Percentiles rank a stretch among this genome's conserved stretches.
These are phyloP conservation scores for Oryzias sinensis DNA, from an alignment of 2,797 vertebrate genomes.

Conservation along the genomic window DNA sequence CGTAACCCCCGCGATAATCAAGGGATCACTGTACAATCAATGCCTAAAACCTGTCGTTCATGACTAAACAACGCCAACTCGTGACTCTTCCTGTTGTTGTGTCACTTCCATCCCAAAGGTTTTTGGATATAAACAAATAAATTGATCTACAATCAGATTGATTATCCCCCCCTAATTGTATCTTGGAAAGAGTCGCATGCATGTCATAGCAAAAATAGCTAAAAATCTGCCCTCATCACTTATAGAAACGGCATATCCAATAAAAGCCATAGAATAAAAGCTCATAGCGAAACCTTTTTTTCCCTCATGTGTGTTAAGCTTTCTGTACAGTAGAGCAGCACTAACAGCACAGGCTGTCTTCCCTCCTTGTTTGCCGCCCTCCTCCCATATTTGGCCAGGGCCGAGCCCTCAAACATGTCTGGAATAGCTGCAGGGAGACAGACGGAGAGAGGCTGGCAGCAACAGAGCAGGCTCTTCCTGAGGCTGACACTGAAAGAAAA, in stretches of 20 bases:
- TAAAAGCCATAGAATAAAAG: too few relatives aligned
- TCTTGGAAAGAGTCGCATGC: slow-evolving; percentile 3
- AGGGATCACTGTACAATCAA: too few relatives aligned
- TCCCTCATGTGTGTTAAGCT: slow-evolving; percentile 12
- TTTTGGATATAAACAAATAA: too few relatives aligned
- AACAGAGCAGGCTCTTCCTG: not conserved
- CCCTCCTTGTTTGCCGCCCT: slow-evolving; percentile 72
- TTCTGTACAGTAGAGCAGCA: slow-evolving; percentile 42
- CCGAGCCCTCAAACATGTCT: slow-evolving; percentile 78
- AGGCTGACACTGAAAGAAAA: not conserved
- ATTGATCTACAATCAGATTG: too few relatives aligned
- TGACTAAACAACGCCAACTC: too few relatives aligned
- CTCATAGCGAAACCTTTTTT: not conserved
- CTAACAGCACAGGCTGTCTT: slow-evolving; percentile 34
- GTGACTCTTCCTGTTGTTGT: too few relatives aligned
- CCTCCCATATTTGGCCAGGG: slow-evolving; percentile 85
- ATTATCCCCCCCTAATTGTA: too few relatives aligned
- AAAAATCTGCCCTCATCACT: not conserved
- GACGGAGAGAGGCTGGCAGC: slow-evolving; percentile 27
- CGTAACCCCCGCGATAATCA: too few relatives aligned
- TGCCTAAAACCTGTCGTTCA: too few relatives aligned
- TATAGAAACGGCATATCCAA: too few relatives aligned
- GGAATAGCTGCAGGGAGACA: slow-evolving; percentile 72
- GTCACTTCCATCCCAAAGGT: too few relatives aligned
- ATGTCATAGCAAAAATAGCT: slow-evolving; percentile 11